Conservation (phyloP, 53 echinoderm and acorn worm genomes). For the Crossaster papposus region DNA sequence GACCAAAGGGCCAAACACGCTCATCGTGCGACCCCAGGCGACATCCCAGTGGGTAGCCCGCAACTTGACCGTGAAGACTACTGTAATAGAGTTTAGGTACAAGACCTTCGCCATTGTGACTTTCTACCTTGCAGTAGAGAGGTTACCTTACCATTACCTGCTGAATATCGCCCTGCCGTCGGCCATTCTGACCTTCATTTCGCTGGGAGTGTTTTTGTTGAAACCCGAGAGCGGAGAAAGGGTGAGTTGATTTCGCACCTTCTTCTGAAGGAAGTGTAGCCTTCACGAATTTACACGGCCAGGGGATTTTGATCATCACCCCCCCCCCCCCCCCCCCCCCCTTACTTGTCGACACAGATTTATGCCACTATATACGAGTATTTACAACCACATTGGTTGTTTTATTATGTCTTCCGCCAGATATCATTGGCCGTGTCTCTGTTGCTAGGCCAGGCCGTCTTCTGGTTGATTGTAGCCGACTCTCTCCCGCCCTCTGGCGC, state of each 20-base stretch:
- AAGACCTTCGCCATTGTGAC: neutral
- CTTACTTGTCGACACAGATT: too few relatives aligned
- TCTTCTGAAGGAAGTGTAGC: too few relatives aligned
- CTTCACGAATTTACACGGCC: too few relatives aligned
- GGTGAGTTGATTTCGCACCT: conserved; percentile 13
- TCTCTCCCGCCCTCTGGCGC: conserved; percentile 4
- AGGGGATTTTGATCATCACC: too few relatives aligned
- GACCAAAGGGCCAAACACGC: neutral
- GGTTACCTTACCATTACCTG: conserved; percentile 11
- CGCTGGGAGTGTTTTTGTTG: conserved; percentile 32
- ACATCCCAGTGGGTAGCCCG: neutral
- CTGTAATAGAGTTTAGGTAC: neutral
- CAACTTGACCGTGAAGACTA: neutral
- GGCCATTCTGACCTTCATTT: conserved; percentile 9
- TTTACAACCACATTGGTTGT: too few relatives aligned
- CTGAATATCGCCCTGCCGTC: conserved; percentile 29
- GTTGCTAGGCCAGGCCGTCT: conserved; percentile 39
- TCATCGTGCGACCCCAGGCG: neutral
- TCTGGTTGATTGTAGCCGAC: conserved; percentile 33
- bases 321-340: too few relatives aligned
- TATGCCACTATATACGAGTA: too few relatives aligned
- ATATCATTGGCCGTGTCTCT: conserved; percentile 16
- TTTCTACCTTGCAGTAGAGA: neutral
- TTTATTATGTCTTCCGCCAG: neutral
- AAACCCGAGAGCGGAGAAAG: conserved; percentile 27